Evolutionary conservation across 92 coral and sea anemone genomes (phyloP), one percentile per base, ranked within the genome.

Genomic region (Blastomussa wellsi): DNA sequence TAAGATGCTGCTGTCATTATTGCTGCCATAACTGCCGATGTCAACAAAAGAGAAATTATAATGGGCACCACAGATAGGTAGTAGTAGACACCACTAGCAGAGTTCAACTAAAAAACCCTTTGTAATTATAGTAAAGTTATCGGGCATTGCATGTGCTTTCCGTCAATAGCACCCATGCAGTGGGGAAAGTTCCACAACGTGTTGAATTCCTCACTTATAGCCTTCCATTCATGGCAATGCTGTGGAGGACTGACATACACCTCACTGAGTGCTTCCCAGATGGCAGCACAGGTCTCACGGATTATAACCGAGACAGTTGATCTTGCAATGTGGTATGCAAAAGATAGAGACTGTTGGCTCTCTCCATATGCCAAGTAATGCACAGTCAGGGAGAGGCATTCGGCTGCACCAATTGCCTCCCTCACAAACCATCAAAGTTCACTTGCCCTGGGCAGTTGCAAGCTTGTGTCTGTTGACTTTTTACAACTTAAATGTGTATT

Each of bases 101-200:
- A n/a, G n/a, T n/a, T n/a, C n/a, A n/a, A n/a, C n/a, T n/a, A n/a
- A n/a, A n/a, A n/a, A n/a, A n/a, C n/a, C n/a, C n/a, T n/a, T n/a
- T n/a, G n/a, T n/a, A n/a, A n/a, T n/a, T n/a, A n/a, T n/a, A n/a
- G n/a, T n/a, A n/a, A n/a, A n/a, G n/a, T n/a, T n/a, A n/a, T n/a
- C n/a, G n/a, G n/a, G n/a, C n/a, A n/a, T n/a, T n/a, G n/a, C n/a
- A n/a, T n/a, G n/a, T n/a, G n/a, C n/a, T n/a, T n/a, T n/a, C n/a
- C n/a, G n/a, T n/a, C n/a, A n/a, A n/a, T 81, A 19, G 94, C 90
- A 57, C 89, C 89, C 0, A 85, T 33, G 73, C 91, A 88, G 67
- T 91, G 91, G 14, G 92, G 92, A 31, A 90, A 84, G 72, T 91
- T 88, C 94, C 92, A 91, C 13, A 65, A n/a, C 15, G 78, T 59